phyloP scores from a whole-genome alignment of 2,113 vertebrate genomes.

The Rhinoderma darwinii region DNA sequence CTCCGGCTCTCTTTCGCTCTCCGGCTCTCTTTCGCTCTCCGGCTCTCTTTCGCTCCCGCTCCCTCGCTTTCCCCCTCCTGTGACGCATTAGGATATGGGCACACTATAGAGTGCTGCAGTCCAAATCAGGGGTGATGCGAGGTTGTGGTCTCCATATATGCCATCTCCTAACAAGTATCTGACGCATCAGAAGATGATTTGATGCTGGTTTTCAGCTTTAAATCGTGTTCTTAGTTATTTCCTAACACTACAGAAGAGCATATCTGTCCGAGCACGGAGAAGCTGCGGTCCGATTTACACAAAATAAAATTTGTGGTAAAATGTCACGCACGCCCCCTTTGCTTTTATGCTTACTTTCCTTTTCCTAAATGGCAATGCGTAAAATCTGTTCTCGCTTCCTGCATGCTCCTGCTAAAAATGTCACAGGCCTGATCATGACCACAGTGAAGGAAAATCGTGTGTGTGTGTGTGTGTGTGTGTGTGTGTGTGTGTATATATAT shows the following conservation, averaged over 20 bases:
- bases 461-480: no score
- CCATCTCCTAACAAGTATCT: no score
- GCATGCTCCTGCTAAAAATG: not conserved
- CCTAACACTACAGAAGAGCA: not conserved
- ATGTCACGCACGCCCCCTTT: slow-evolving; percentile 1
- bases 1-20: not conserved
- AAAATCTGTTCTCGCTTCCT: not conserved
- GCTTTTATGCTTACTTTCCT: not conserved
- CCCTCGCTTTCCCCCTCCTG: not conserved
- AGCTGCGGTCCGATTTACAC: not conserved
- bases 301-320: not conserved
- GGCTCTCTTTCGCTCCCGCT: not conserved
- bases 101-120: no score
- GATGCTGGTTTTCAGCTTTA: no score
- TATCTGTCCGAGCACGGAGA: not conserved
- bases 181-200: no score
- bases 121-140: no score
- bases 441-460: no score
- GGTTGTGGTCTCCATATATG: no score
- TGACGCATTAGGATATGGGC: no score
- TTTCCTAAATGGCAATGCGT: not conserved
- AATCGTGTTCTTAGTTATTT: not conserved
- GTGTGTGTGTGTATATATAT: no score
- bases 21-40: no score
- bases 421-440: not conserved